Percentiles rank a stretch among this genome's conserved stretches.
phyloP scores from a whole-genome alignment of 2,797 vertebrate species.

The Galagoides demidoff region DNA sequence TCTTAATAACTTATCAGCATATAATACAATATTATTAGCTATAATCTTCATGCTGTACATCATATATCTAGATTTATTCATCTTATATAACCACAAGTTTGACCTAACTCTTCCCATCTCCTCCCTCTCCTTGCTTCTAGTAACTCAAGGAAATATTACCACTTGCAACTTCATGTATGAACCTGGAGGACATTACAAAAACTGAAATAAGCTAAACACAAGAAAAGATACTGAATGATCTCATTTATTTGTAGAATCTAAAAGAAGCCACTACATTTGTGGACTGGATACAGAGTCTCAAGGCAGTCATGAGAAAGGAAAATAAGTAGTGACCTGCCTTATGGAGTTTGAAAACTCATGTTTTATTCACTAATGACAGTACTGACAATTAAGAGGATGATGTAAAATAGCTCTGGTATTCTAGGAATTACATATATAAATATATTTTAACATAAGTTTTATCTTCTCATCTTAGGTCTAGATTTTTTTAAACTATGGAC shows the following conservation, averaged over 20 bases:
- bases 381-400: not conserved
- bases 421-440: not conserved
- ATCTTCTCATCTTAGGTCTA: not conserved
- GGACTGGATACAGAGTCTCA: not conserved
- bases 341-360: not conserved
- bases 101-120: not conserved
- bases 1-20: not conserved
- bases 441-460: not conserved
- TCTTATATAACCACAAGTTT: not conserved
- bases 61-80: not conserved
- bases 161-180: not conserved
- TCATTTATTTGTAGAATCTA: not conserved
- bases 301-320: not conserved
- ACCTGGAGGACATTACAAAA: not conserved
- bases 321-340: not conserved
- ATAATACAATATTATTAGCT: not conserved
- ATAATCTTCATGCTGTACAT: not conserved
- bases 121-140: not conserved
- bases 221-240: not conserved
- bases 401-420: not conserved
- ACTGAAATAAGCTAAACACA: not conserved
- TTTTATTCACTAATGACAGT: not conserved
- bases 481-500: not conserved
- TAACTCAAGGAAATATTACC: not conserved
- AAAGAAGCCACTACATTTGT: not conserved